Conservation (phyloP, 92 coral and sea anemone species). For the Umimayanthus kanabou region DNA sequence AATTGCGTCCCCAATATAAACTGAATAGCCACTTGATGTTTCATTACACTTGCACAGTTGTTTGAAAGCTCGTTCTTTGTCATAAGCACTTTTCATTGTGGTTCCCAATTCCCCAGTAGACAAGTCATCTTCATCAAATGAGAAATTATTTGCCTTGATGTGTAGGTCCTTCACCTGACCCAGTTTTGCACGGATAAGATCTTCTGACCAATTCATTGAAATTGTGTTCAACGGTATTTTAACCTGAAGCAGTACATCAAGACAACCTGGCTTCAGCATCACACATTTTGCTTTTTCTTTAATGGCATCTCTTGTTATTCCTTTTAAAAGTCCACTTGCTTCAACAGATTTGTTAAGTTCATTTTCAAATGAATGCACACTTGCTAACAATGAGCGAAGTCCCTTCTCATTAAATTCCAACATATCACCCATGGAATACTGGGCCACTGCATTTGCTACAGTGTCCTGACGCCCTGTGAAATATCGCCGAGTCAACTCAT, state of each 20-base stretch:
- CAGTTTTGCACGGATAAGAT: constrained; percentile 69
- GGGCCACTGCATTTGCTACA: constrained; percentile 46
- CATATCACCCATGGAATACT: constrained; percentile 25
- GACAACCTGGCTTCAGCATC: constrained; percentile 68
- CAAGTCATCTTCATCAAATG: constrained; percentile 49
- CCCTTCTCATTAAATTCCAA: constrained; percentile 60
- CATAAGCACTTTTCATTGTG: constrained; percentile 65
- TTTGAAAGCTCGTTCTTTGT: constrained; percentile 73
- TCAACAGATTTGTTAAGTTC: constrained; percentile 67
- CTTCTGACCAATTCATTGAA: constrained; percentile 89
- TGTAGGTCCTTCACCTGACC: constrained; percentile 69
- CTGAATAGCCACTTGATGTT: constrained; percentile 58
- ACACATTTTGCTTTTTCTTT: constrained; percentile 66
- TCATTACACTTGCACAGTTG: constrained; percentile 49
- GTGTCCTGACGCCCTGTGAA: constrained; percentile 54
- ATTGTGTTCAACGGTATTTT: constrained; percentile 77
- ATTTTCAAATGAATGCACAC: constrained; percentile 60
- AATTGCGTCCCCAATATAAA: constrained; percentile 86
- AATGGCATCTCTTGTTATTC: constrained; percentile 74
- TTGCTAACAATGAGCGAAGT: constrained; percentile 60
- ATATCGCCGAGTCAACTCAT: constrained; percentile 58
- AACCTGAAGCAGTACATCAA: constrained; percentile 66
- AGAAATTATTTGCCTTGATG: constrained; percentile 74
- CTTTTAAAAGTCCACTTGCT: constrained; percentile 76
- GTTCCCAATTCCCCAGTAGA: constrained; percentile 74